Conservation (phyloP, 2,113 vertebrate species). For the Neodon shergylaensis region DNA sequence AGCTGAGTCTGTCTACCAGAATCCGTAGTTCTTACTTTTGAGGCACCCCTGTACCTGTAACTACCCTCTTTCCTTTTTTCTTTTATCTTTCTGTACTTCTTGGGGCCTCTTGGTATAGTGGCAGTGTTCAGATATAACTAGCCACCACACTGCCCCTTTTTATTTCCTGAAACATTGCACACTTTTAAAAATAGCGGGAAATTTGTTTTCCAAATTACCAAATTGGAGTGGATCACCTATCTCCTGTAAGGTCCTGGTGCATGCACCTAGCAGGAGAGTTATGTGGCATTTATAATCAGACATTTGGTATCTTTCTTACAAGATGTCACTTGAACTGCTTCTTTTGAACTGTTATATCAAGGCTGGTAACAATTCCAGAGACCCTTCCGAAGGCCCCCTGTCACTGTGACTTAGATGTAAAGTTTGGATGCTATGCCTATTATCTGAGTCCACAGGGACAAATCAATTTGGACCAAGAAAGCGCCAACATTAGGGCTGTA, state of each 20-base stretch:
- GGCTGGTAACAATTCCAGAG: background rate
- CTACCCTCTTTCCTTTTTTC: background rate
- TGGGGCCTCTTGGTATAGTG: background rate
- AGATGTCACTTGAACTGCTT: background rate
- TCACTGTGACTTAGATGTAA: background rate
- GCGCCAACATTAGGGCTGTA: background rate
- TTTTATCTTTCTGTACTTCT: background rate
- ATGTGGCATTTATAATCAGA: background rate
- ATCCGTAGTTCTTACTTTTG: background rate
- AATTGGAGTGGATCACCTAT: background rate
- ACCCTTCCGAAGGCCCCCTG: background rate
- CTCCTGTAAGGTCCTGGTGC: background rate
- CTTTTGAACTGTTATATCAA: background rate
- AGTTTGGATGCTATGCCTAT: background rate
- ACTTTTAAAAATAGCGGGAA: background rate
- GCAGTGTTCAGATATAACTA: background rate
- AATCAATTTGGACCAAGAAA: constrained; percentile 35
- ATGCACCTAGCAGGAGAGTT: background rate
- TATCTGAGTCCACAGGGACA: background rate
- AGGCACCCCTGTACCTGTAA: background rate
- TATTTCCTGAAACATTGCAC: background rate
- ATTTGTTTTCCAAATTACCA: background rate
- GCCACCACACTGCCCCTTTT: background rate
- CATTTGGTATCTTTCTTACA: constrained; percentile 25
- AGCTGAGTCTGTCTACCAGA: background rate